A percentile compares a stretch with the other conserved stretches of the same genome.
Evolutionary conservation across 2,797 vertebrate genomes (phyloP).

Genomic region (Austrolebias charrua): DNA sequence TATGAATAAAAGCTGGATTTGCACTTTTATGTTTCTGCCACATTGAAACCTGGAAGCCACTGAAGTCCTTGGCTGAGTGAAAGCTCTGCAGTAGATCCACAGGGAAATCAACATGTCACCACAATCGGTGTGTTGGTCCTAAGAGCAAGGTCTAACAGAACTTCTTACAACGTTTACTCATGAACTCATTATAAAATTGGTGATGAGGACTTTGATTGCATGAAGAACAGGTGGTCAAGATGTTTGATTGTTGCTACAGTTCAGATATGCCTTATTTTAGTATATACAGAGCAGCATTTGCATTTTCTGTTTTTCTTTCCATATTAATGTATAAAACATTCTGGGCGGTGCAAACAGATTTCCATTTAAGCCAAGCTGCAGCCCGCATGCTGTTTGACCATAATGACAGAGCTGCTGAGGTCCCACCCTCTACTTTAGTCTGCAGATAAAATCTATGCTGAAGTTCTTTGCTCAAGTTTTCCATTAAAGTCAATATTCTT

Average conservation of each 20-base stretch:
- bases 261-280: conserved; percentile 13
- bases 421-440: conserved; percentile 51
- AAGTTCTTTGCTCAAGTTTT: conserved; percentile 60
- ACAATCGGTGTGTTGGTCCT: conserved; percentile 59
- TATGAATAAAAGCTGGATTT: conserved; percentile 71
- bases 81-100: conserved; percentile 49
- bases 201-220: conserved; percentile 20
- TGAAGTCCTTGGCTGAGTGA: conserved; percentile 61
- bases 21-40: conserved; percentile 68
- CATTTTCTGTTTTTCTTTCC: conserved; percentile 25
- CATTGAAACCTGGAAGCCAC: conserved; percentile 69
- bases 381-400: conserved; percentile 61
- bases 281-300: conserved; percentile 39
- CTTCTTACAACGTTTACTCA: conserved; percentile 47
- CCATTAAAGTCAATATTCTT: conserved; percentile 57
- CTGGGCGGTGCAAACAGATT: conserved; percentile 45
- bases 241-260: conserved; percentile 13
- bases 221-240: conserved; percentile 12
- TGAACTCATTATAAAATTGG: conserved; percentile 24
- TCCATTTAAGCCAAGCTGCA: conserved; percentile 60
- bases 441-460: conserved; percentile 44
- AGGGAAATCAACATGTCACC: conserved; percentile 54
- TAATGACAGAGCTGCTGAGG: conserved; percentile 63
- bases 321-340: conserved; percentile 61
- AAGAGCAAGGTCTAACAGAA: conserved; percentile 31